These are phyloP conservation scores for Phoenicopterus ruber DNA, from an alignment of 2,113 vertebrate species.

Conservation along the genomic window DNA sequence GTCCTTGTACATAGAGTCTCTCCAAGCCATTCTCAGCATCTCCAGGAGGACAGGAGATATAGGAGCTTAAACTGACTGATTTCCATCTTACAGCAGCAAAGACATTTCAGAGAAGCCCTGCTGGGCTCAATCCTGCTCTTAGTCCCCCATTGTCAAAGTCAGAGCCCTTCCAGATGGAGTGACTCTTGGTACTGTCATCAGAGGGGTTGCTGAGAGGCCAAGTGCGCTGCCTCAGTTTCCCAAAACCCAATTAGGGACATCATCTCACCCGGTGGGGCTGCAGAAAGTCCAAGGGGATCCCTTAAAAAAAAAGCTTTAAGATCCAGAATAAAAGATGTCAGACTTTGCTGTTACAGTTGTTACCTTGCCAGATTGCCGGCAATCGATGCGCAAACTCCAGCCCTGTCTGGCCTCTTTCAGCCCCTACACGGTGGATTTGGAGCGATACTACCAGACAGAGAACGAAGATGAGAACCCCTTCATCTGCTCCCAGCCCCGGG, in stretches of 20 bases:
- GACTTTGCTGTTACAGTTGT: not conserved
- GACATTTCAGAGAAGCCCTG: not conserved
- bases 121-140: not conserved
- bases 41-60: not conserved
- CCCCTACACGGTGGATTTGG: constrained; percentile 79
- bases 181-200: not conserved
- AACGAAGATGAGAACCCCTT: constrained; percentile 96
- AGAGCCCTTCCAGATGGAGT: not conserved
- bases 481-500: constrained; percentile 91
- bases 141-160: not conserved
- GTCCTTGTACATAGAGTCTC: not conserved
- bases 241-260: not conserved
- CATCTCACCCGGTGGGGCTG: not conserved
- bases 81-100: not conserved
- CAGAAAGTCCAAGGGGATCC: not conserved
- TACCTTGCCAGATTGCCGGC: not conserved
- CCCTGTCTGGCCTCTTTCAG: constrained; percentile 64
- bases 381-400: not conserved
- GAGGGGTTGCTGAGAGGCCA: not conserved
- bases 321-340: not conserved
- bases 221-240: not conserved
- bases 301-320: not conserved
- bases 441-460: constrained; percentile 92
- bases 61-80: not conserved
- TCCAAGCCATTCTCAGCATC: not conserved